phyloP scores from a whole-genome alignment of 2,888 invertebrate genomes.

The Pelosia muscerda region DNA sequence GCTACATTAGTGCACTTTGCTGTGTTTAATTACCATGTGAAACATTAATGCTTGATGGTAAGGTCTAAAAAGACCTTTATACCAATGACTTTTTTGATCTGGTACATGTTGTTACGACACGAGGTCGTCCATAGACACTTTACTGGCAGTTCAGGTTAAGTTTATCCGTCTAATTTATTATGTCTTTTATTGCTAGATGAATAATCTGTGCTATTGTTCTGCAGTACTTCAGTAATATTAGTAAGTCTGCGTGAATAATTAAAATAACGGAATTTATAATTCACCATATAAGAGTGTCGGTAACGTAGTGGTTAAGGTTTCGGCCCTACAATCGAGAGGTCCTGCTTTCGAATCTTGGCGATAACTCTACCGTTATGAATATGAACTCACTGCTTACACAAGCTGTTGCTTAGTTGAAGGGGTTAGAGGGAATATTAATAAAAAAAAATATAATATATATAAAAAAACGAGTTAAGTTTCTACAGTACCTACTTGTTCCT shows the following conservation, averaged over 20 bases:
- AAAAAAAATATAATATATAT: too few species aligned
- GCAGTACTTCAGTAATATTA: slow-evolving; percentile 1
- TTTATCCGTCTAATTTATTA: too few species aligned
- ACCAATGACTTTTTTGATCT: too few species aligned
- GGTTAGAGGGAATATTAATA: too few species aligned
- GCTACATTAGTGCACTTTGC: neutral
- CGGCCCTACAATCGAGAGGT: too few species aligned
- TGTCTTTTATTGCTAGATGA: neutral
- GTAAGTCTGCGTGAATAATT: neutral
- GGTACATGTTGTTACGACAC: neutral
- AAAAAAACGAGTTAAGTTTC: neutral
- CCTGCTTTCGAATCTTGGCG: too few species aligned
- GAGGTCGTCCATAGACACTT: neutral
- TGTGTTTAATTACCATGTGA: neutral
- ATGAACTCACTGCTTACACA: too few species aligned
- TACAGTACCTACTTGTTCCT: too few species aligned
- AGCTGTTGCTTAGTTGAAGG: too few species aligned
- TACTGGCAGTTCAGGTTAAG: neutral
- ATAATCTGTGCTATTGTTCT: neutral
- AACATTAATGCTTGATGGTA: neutral
- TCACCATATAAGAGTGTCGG: too few species aligned
- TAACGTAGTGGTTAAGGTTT: too few species aligned
- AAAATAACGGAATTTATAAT: neutral
- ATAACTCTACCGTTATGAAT: too few species aligned
- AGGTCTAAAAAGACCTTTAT: neutral